Percentiles rank a stretch among this genome's conserved stretches.
phyloP scores from a whole-genome alignment of 2,797 vertebrate species.

The Microtus californicus region DNA sequence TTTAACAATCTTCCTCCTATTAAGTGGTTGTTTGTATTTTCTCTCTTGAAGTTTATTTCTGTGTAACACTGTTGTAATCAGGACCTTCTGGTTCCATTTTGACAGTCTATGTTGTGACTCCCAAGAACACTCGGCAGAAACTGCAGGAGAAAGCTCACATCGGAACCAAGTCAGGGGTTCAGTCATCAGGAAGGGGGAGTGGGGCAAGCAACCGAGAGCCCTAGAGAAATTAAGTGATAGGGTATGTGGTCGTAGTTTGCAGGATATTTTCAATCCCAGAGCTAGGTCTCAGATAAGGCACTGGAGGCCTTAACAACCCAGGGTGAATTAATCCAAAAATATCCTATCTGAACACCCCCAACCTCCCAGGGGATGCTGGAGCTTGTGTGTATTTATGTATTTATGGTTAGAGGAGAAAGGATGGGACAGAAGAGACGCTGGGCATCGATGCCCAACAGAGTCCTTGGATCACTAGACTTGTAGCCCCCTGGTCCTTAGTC shows the following conservation, averaged over 20 bases:
- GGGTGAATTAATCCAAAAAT: conserved; percentile 2
- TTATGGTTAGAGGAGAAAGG: background rate
- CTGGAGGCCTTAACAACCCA: background rate
- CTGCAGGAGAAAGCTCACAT: conserved; percentile 37
- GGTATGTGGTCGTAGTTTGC: background rate
- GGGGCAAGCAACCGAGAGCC: background rate
- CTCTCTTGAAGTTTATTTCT: conserved; percentile 1
- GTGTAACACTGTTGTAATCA: conserved; percentile 21
- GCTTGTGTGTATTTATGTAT: background rate
- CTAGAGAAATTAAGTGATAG: background rate
- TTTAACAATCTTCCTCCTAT: background rate
- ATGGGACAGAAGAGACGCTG: background rate
- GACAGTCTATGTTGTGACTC: background rate
- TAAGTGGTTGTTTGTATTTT: background rate
- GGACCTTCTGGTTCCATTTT: background rate
- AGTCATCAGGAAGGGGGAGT: background rate
- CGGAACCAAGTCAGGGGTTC: background rate
- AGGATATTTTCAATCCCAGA: background rate
- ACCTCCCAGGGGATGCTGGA: background rate
- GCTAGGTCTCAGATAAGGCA: background rate
- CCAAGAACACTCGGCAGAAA: conserved; percentile 23
- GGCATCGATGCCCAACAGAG: background rate
- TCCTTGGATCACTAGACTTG: background rate
- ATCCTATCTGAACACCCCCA: too few species aligned
- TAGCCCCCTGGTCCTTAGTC: background rate